Evolutionary conservation across 2,797 vertebrate species (phyloP).

Genomic region (Bradypodion ventrale): DNA sequence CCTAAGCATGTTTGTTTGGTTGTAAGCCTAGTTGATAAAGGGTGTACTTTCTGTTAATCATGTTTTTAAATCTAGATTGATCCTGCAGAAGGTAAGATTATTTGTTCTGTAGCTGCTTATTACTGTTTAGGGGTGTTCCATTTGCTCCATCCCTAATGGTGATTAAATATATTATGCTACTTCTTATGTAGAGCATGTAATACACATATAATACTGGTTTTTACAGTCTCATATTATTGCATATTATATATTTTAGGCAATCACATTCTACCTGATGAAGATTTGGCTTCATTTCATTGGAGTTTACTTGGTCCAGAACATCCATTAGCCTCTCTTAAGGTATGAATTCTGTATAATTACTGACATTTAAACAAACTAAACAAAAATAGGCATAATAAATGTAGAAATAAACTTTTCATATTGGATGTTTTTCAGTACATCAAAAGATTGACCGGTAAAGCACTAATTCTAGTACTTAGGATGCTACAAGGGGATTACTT

Average conservation of each 20-base stretch:
- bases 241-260: conserved; percentile 84
- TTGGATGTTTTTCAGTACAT: not conserved
- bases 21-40: not conserved
- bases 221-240: conserved; percentile 3
- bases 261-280: conserved; percentile 98
- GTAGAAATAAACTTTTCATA: not conserved
- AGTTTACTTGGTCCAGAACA: conserved; percentile 96
- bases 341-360: conserved; percentile 67
- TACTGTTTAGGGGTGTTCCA: not conserved
- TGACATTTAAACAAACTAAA: conserved; percentile 44
- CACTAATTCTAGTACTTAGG: not conserved
- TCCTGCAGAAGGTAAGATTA: not conserved
- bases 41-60: not conserved
- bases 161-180: not conserved
- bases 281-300: conserved; percentile 98
- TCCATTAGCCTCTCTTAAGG: conserved; percentile 95
- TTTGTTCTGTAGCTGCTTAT: not conserved
- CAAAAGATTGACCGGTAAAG: not conserved
- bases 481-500: not conserved
- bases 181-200: not conserved
- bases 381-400: conserved; percentile 24
- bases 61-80: not conserved
- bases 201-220: not conserved
- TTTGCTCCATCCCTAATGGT: not conserved
- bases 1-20: not conserved